Evolutionary conservation across 2,113 vertebrate genomes (phyloP).

Genomic region (Oreochromis spilurus): DNA sequence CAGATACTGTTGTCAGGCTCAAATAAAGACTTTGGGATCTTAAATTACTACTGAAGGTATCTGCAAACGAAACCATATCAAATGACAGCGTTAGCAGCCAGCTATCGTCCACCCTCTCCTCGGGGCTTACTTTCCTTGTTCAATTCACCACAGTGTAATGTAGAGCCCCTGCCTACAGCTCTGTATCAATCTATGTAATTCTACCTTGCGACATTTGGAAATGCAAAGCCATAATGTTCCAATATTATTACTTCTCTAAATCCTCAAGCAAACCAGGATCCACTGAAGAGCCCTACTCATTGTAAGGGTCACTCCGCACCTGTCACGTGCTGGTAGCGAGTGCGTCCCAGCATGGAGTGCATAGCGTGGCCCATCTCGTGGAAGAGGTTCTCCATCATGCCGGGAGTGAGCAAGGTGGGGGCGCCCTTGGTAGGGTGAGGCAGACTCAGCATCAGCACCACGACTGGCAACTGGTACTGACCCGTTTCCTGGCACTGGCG

Average conservation of each 20-base stretch:
- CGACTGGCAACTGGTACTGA: conserved; percentile 90
- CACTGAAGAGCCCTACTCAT: background rate
- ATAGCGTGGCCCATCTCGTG: conserved; percentile 99
- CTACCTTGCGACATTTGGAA: background rate
- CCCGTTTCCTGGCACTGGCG: conserved; percentile 78
- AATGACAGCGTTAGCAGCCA: conserved; percentile 21
- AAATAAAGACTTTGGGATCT: conserved; percentile 13
- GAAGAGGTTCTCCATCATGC: conserved; percentile 99
- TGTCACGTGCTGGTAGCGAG: conserved; percentile 93
- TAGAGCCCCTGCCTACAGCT: background rate
- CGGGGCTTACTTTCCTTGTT: background rate
- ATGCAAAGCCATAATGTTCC: background rate
- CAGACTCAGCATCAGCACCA: conserved; percentile 94
- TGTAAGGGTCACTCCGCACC: conserved; percentile 67
- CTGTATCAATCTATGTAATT: background rate
- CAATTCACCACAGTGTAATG: background rate
- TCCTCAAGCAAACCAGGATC: background rate
- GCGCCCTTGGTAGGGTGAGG: conserved; percentile 74
- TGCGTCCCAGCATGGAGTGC: conserved; percentile 97
- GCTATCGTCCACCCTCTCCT: background rate
- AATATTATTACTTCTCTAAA: background rate
- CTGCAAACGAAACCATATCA: background rate
- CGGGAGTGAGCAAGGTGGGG: conserved; percentile 85
- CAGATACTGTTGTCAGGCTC: background rate
- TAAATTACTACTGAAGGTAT: conserved; percentile 3